Base-by-base conservation (phyloP, 2,797 vertebrate genomes). In the Channallabes apus region DNA sequence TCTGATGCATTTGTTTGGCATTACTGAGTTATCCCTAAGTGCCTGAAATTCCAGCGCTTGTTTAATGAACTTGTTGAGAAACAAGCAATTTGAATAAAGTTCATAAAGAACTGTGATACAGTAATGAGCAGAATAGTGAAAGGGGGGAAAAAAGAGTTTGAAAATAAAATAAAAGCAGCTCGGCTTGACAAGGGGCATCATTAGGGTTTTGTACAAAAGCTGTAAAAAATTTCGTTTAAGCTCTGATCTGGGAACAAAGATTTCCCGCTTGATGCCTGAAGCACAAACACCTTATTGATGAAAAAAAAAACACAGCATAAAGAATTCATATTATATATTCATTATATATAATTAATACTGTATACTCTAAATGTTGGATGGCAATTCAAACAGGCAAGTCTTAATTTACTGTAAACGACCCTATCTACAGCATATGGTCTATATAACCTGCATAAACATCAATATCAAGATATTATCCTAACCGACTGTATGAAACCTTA, bases 11-110 rank as follows among this genome's bases (percentile, higher is more conserved):
- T 76, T 65, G 62, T 87, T 80, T 87, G 84, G 82, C 80, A 77
- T 86, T 86, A 89, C 72, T 72, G 88, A 87, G 73, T 80, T 76
- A 86, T 67, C 51, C 67, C 41, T 80, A 86, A 86, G 88, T 87
- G 80, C 65, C 67, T 51, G 62, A 84, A 84, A 72, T 82, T 38
- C 12, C 12, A 32, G 15, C 17, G 76, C 6, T 38, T 69, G 82
- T 86, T 80, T 75, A 89, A 86, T 41, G 61, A 82, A 76, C 59
- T 9, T 62, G 32, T 79, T 41, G 59, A 64, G 59, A 41, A 58
- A 80, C 32, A 38, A 38, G 54, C 32, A 22, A 80, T 27, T 35
- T 7, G 56, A 59, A 32, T 58, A 59, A 59, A 77, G 18, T 77
- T 61, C 58, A 62, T 17, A 38, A 24, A 61, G 38, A 78, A 35